Conservation (phyloP, 2,797 vertebrate species). For the Ibycter americanus region DNA sequence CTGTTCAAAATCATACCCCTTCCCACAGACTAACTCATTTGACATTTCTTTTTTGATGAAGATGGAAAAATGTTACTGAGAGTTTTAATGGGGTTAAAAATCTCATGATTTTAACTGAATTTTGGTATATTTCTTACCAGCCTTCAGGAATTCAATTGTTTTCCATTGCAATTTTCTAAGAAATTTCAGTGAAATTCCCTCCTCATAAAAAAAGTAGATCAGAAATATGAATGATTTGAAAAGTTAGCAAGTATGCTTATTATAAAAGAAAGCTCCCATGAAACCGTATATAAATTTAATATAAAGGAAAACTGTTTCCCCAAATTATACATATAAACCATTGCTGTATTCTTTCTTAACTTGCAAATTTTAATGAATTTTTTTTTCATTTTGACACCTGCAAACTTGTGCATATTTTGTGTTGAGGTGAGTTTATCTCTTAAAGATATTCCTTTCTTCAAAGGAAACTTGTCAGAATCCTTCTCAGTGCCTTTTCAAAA, state of each 20-base stretch:
- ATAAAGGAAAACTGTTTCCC: neutral
- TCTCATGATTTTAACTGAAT: neutral
- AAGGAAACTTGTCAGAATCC: neutral
- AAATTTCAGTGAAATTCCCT: neutral
- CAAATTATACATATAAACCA: neutral
- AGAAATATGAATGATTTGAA: neutral
- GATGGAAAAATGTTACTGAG: neutral
- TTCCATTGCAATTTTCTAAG: neutral
- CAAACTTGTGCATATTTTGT: neutral
- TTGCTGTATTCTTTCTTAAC: neutral
- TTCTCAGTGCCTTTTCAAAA: neutral
- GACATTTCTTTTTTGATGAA: neutral
- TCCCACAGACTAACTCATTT: neutral
- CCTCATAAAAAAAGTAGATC: neutral
- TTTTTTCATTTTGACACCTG: neutral
- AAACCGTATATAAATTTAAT: neutral
- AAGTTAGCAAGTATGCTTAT: neutral
- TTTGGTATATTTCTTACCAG: neutral
- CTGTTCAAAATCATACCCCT: neutral
- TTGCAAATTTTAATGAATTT: neutral
- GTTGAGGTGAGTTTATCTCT: neutral
- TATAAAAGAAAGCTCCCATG: neutral
- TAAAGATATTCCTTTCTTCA: neutral
- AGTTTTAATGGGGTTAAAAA: neutral
- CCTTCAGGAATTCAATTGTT: neutral